A percentile compares a stretch with the other conserved stretches of the same genome.
These are phyloP conservation scores for Scelioninae gen. 2 DNA, from an alignment of 2,888 invertebrate species.

Conservation along the genomic window DNA sequence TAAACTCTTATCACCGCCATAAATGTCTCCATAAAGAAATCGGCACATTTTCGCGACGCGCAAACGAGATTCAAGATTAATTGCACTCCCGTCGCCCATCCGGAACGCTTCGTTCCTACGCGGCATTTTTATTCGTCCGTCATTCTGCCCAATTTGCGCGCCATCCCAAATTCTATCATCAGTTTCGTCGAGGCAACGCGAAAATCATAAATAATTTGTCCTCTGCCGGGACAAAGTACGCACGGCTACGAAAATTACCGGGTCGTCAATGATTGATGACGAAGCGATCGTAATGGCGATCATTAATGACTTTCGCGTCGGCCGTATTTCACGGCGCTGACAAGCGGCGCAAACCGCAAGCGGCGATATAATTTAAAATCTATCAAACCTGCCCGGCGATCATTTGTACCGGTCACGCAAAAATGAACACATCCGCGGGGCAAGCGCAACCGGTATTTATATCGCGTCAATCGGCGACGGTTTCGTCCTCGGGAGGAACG, in stretches of 20 bases:
- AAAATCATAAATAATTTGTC: constrained; percentile 38
- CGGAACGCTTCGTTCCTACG: no score
- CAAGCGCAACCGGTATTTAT: constrained; percentile 26
- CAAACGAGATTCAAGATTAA: no score
- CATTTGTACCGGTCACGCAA: constrained; percentile 35
- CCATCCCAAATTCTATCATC: background rate
- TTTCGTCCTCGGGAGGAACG: no score
- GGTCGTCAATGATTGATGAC: constrained; percentile 43
- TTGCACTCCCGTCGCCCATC: no score
- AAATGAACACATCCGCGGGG: constrained; percentile 37
- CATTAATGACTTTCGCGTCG: constrained; percentile 53
- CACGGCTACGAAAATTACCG: constrained; percentile 23
- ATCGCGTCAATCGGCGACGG: constrained; percentile 14
- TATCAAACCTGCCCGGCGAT: constrained; percentile 22
- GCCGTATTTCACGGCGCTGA: constrained; percentile 47
- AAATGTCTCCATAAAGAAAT: no score
- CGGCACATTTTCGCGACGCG: no score
- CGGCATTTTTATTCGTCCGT: no score
- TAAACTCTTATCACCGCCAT: no score
- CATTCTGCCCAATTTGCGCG: no score
- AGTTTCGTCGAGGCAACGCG: background rate
- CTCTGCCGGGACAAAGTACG: constrained; percentile 5
- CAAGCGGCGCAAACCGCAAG: constrained; percentile 38
- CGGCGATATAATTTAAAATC: constrained; percentile 47
- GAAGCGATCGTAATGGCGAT: constrained; percentile 28